Evolutionary conservation across 2,888 invertebrate species (phyloP).

Genomic region (Protonemura montana): DNA sequence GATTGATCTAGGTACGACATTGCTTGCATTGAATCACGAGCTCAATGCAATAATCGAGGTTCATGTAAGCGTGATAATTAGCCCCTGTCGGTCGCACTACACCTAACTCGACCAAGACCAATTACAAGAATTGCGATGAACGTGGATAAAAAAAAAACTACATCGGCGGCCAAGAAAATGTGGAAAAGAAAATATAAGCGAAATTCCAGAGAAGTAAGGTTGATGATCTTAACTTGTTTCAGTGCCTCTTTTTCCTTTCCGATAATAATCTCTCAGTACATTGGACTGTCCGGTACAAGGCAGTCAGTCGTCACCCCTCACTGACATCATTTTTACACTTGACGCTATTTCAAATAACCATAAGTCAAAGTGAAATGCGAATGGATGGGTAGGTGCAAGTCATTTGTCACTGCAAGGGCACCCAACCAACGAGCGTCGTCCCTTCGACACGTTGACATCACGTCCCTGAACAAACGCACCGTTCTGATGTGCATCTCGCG

Average conservation of each 20-base stretch:
- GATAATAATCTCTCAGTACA: not conserved
- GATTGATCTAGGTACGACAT: slow-evolving; percentile 21
- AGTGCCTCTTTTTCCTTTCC: slow-evolving; percentile 20
- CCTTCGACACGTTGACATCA: slow-evolving; percentile 27
- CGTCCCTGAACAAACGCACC: slow-evolving; percentile 21
- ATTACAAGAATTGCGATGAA: slow-evolving; percentile 40
- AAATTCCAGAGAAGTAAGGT: slow-evolving; percentile 42
- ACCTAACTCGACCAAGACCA: slow-evolving; percentile 41
- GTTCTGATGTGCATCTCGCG: not conserved
- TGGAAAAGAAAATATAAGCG: slow-evolving; percentile 34
- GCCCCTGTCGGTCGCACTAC: slow-evolving; percentile 21
- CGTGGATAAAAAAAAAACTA: slow-evolving; percentile 15
- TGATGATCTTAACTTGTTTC: slow-evolving; percentile 41
- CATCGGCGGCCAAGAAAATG: slow-evolving; percentile 39
- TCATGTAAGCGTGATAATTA: slow-evolving; percentile 30
- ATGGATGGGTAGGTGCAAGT: slow-evolving; percentile 7
- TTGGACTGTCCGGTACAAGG: not conserved
- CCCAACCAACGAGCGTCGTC: not conserved
- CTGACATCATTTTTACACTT: not conserved
- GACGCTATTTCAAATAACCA: not conserved
- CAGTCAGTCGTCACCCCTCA: not conserved
- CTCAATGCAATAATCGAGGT: slow-evolving; percentile 22
- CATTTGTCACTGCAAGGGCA: slow-evolving; percentile 1
- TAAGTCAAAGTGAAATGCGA: not conserved
- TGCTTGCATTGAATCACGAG: slow-evolving; percentile 35